A percentile compares a stretch with the other conserved stretches of the same genome.
Conservation (phyloP, 64 coral and sea anemone genomes). For the Dendrophyllia cribrosa region DNA sequence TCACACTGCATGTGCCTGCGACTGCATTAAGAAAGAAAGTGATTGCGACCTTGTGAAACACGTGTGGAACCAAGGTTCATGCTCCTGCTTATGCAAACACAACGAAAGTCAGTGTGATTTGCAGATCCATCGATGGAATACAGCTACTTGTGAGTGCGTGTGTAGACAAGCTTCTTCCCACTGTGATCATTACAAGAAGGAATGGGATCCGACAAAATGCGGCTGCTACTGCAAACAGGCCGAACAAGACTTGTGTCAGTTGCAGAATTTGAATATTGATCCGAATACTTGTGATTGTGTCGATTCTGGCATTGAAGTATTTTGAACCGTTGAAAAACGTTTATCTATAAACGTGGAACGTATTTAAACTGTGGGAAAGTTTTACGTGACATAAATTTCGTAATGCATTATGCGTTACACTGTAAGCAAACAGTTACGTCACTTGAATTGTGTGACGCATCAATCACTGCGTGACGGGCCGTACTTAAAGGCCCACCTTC, state of each 20-base stretch:
- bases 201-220: not conserved
- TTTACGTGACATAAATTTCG: not conserved
- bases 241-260: not conserved
- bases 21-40: constrained; percentile 19
- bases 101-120: not conserved
- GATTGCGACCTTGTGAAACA: constrained; percentile 35
- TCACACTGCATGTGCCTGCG: constrained; percentile 51
- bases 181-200: not conserved
- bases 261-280: not conserved
- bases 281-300: not conserved
- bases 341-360: no score
- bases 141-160: not conserved
- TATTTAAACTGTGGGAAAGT: no score
- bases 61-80: not conserved
- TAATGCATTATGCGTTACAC: not conserved
- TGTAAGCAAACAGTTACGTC: not conserved
- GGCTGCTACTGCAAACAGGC: not conserved
- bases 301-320: not conserved
- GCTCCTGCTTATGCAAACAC: constrained; percentile 25
- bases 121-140: not conserved
- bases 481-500: no score
- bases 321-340: no score
- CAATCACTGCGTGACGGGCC: not conserved
- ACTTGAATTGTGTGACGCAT: not conserved
- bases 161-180: not conserved